Base-by-base conservation (phyloP, 2,797 vertebrate genomes). In the Galaxias olidus region DNA sequence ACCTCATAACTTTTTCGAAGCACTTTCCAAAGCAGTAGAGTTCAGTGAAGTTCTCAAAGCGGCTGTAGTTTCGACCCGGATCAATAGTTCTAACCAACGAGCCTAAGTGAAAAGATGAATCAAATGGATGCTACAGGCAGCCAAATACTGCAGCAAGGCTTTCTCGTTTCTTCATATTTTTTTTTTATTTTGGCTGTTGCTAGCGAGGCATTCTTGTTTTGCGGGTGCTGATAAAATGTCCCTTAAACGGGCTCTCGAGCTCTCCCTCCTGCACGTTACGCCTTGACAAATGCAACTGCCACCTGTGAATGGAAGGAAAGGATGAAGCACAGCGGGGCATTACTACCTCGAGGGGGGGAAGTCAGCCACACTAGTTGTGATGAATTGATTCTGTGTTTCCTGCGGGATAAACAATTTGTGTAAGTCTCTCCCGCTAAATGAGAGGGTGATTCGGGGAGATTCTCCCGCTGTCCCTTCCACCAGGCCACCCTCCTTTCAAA, bases 211-310 rank as follows among this genome's bases (percentile, higher is more conserved):
- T 69, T 77, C 66, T 60, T 70, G 59, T 73, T 72, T 50, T n/a
- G n/a, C n/a, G n/a, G n/a, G n/a, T n/a, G n/a, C n/a, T n/a, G n/a
- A n/a, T n/a, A n/a, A n/a, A n/a, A n/a, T n/a, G n/a, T n/a, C n/a
- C n/a, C n/a, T n/a, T n/a, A n/a, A n/a, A 45, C 62, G 46, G 56
- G 69, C 71, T 57, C 71, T 77, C 66, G 64, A 66, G 65, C 67
- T 79, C 72, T 77, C 73, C 52, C 65, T 67, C 69, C 73, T 64
- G 75, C 62, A 54, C 69, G 62, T 73, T 60, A 68, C 66, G 68
- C 67, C 62, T 61, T 85, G 85, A 87, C 77, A 83, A 87, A 86
- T 87, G 77, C 53, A 67, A 76, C 79, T 77, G 85, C 77, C 84
- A 76, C 61, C 68, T 84, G 73, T 73, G 77, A 79, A 76, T 71